Conservation (phyloP, 2,113 vertebrate species). For the Gobiocypris rarus region DNA sequence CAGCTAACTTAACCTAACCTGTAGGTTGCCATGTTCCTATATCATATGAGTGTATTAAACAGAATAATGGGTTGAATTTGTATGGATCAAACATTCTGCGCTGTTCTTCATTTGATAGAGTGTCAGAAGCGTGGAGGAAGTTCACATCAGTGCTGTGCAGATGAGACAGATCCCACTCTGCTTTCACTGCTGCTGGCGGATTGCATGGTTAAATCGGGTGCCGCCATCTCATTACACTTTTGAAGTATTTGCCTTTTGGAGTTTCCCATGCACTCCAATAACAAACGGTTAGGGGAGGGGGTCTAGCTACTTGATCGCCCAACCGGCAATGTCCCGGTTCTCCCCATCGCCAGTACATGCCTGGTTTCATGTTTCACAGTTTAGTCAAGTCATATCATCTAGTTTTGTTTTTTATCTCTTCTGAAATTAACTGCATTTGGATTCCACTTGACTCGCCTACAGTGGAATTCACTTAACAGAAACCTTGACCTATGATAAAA, state of each 20-base stretch:
- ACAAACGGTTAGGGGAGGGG: background rate
- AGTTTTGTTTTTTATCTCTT: too few species aligned
- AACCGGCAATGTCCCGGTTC: background rate
- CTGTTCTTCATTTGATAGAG: background rate
- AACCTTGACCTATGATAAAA: too few species aligned
- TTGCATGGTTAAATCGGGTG: too few species aligned
- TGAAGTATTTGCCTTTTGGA: too few species aligned
- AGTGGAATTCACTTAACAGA: too few species aligned
- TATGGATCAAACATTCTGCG: background rate
- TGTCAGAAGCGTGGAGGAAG: background rate
- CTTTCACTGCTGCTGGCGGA: background rate
- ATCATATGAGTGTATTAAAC: background rate
- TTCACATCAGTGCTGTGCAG: too few species aligned
- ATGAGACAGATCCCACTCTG: background rate
- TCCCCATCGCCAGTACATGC: background rate
- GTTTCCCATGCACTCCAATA: too few species aligned
- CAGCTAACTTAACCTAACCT: background rate
- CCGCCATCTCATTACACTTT: too few species aligned
- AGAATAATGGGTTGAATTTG: background rate
- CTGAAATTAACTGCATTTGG: too few species aligned
- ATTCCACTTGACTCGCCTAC: too few species aligned
- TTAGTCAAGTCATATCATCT: too few species aligned
- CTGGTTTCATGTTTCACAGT: background rate
- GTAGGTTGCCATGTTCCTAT: background rate
- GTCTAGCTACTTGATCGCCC: background rate